Conservation (phyloP, 2,888 invertebrate species). For the Vesta saturnalis region DNA sequence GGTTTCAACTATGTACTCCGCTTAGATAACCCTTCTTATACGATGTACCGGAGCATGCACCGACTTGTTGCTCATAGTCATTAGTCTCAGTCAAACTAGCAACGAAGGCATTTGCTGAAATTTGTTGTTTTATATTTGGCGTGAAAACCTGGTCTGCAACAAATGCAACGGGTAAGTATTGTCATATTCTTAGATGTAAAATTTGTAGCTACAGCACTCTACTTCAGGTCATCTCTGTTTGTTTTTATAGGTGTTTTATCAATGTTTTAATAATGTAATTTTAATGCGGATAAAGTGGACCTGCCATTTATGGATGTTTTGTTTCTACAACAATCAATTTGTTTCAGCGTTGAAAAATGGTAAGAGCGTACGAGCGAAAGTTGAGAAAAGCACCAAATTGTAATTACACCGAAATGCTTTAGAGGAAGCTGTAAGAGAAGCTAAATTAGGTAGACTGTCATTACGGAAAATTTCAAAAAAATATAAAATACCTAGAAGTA, state of each 20-base stretch:
- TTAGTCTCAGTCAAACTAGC: background rate
- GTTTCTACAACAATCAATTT: background rate
- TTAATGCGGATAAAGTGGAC: background rate
- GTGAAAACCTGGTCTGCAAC: background rate
- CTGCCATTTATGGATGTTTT: background rate
- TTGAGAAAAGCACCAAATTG: conserved; percentile 2
- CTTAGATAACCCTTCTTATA: too few relatives aligned
- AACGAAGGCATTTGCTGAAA: background rate
- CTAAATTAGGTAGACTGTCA: background rate
- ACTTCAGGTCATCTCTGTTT: background rate
- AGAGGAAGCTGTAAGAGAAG: background rate
- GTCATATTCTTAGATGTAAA: background rate
- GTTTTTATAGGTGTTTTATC: background rate
- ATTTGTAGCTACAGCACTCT: background rate
- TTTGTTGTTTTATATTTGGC: background rate
- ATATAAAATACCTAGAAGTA: background rate
- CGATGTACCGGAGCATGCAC: background rate
- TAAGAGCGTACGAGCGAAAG: background rate
- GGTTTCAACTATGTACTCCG: too few relatives aligned
- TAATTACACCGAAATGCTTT: background rate
- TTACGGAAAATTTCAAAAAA: background rate
- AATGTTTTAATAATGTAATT: background rate
- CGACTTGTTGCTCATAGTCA: background rate
- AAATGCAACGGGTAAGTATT: background rate
- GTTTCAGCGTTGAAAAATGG: background rate